Evolutionary conservation across 2,888 invertebrate species (phyloP).

Genomic region (Sinentomon sp.): DNA sequence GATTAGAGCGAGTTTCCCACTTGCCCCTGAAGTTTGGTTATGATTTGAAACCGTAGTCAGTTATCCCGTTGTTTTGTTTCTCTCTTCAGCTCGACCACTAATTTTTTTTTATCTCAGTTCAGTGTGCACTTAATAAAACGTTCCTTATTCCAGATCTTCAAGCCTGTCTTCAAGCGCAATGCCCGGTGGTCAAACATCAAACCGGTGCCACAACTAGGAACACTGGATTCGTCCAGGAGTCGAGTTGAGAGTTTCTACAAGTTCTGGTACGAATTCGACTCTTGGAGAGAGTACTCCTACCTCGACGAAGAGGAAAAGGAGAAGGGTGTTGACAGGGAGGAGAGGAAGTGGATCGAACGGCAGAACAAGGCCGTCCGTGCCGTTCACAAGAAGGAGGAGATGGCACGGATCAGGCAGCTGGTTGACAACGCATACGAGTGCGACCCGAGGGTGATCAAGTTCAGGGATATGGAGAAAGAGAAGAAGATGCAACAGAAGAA

Average conservation of each 20-base stretch:
- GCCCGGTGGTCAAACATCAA: constrained; percentile 72
- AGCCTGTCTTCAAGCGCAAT: constrained; percentile 36
- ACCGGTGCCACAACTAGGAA: constrained; percentile 55
- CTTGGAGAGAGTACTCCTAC: constrained; percentile 97
- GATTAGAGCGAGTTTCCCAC: too few relatives aligned
- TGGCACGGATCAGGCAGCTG: constrained; percentile 58
- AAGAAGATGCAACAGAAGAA: constrained; percentile 62
- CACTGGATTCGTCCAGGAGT: constrained; percentile 42
- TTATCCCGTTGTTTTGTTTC: too few relatives aligned
- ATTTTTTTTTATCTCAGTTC: too few relatives aligned
- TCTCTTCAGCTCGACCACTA: too few relatives aligned
- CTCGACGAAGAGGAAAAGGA: constrained; percentile 97
- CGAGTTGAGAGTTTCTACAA: constrained; percentile 82
- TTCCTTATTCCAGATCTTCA: constrained; percentile 18
- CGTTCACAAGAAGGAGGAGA: constrained; percentile 89
- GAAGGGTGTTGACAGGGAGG: constrained; percentile 59
- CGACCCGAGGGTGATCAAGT: constrained; percentile 74
- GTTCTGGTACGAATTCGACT: constrained; percentile 95
- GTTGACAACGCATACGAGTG: constrained; percentile 81
- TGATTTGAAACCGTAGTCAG: too few relatives aligned
- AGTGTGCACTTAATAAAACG: too few relatives aligned
- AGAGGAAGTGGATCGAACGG: constrained; percentile 92
- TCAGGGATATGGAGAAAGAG: constrained; percentile 80
- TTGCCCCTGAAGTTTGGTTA: too few relatives aligned
- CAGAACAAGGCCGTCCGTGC: constrained; percentile 79